A percentile compares a stretch with the other conserved stretches of the same genome.
phyloP scores from a whole-genome alignment of 1,140 invertebrate genomes.

The Ectropis grisescens region DNA sequence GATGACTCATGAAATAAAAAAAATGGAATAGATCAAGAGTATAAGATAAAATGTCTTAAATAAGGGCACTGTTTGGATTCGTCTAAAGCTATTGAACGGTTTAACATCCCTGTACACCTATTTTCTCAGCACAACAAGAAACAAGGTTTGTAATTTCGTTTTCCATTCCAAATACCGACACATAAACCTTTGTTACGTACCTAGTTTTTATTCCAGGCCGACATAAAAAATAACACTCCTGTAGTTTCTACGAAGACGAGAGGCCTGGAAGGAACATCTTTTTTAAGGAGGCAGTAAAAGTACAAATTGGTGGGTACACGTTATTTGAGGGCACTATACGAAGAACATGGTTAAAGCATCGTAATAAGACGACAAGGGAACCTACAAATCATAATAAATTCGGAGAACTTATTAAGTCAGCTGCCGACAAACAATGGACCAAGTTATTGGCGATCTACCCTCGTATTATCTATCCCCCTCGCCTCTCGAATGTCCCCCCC shows the following conservation, averaged over 20 bases:
- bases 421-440: conserved; percentile 62
- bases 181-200: conserved; percentile 5
- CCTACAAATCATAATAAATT: conserved; percentile 63
- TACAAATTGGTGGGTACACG: conserved; percentile 16
- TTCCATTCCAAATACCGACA: neutral
- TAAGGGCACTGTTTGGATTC: too few relatives aligned
- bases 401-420: conserved; percentile 62
- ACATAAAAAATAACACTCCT: conserved; percentile 6
- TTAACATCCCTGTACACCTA: too few relatives aligned
- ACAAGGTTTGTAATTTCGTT: too few relatives aligned
- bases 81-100: too few relatives aligned
- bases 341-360: conserved; percentile 30
- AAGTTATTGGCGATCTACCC: conserved; percentile 62
- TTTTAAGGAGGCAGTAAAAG: conserved; percentile 19
- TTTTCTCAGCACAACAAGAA: too few relatives aligned
- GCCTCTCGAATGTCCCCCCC: conserved; percentile 18
- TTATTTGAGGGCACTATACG: conserved; percentile 11
- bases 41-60: too few relatives aligned
- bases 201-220: conserved; percentile 4
- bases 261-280: conserved; percentile 1
- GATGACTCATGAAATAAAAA: too few relatives aligned
- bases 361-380: conserved; percentile 50
- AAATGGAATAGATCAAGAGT: too few relatives aligned
- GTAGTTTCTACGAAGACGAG: conserved; percentile 7
- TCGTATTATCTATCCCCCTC: conserved; percentile 36